Base-by-base conservation (phyloP, 2,113 vertebrate genomes). In the Gymnorhina tibicen region DNA sequence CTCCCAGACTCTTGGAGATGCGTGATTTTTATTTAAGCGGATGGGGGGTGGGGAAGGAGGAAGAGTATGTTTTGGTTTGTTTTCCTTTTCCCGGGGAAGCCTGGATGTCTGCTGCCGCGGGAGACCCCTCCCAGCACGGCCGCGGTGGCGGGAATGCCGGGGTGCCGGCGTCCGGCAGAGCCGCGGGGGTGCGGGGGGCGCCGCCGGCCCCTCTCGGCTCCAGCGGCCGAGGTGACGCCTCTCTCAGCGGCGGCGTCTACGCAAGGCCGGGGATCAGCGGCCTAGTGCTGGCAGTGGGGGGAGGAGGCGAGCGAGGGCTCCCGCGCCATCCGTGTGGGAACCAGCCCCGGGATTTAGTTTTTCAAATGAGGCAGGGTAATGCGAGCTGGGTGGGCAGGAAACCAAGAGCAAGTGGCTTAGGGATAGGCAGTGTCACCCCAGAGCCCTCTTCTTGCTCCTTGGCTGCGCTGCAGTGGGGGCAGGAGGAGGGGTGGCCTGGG, bases 181-280 rank as follows among this genome's bases (percentile, higher is more conserved):
- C 7, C 22, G 30, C 20, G 9, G 32, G 26, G 3, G 4, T 23
- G 13, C 69, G 7, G 63, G 19, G 52, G 39, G 21, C 44, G 16
- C 66, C 46, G 58, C 18, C 44, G 27, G 53, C 18, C 13, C 16
- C 16, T 33, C 78, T 90, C 76, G 8, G 21, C 80, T 85, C 39
- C 53, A 55, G 63, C 96, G 89, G 80, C 67, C 56, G 41, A 91
- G 66, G 77, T 72, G 85, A 81, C 24, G 24, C 9, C 27, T 58
- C 12, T 24, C 53, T 15, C 49, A 60, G 98, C 50, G 30, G 91
- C 84, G 39, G 67, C 87, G 39, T 76, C 80, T 95, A 98, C 82
- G 95, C 97, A 86, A 98, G 98, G 72, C 97, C 97, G 98, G 96
- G 98, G 98, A 98, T 97, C 35, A 22, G 68, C 91, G 98, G 98